Conservation (phyloP, 1,140 invertebrate genomes). For the Achatina immaculata region DNA sequence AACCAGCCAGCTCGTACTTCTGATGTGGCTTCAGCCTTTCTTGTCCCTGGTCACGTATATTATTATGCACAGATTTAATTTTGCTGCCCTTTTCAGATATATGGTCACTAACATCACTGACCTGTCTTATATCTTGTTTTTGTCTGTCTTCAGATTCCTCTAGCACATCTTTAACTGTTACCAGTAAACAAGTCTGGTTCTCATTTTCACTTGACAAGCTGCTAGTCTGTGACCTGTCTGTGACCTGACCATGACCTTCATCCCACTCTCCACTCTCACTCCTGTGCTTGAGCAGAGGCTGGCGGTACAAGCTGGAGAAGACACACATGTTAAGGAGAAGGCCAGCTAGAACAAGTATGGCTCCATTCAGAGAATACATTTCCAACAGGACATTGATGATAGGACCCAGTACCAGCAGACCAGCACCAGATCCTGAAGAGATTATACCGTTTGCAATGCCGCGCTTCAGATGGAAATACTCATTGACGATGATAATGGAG, state of each 20-base stretch:
- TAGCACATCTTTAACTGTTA: background rate
- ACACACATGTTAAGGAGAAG: slow-evolving; percentile 92
- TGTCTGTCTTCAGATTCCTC: background rate
- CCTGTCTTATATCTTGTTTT: background rate
- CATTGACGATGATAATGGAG: slow-evolving; percentile 95
- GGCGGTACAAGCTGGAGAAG: slow-evolving; percentile 76
- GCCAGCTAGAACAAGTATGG: slow-evolving; percentile 79
- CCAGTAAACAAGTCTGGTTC: background rate
- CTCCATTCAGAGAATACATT: slow-evolving; percentile 79
- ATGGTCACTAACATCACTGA: background rate
- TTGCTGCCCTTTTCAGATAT: background rate
- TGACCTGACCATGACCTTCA: background rate
- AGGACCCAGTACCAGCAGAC: slow-evolving; percentile 80
- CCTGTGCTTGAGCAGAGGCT: background rate
- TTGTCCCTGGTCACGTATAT: background rate
- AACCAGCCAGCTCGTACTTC: background rate
- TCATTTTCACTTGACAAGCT: background rate
- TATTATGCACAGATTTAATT: background rate
- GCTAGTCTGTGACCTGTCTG: background rate
- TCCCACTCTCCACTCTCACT: background rate
- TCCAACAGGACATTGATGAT: slow-evolving; percentile 78
- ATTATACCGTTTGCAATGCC: slow-evolving; percentile 96
- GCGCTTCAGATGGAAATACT: slow-evolving; percentile 96
- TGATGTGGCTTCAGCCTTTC: background rate
- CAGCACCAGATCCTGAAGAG: slow-evolving; percentile 94